These are phyloP conservation scores for Hemiprocne comata DNA, from an alignment of 2,113 vertebrate species.

Conservation along the genomic window DNA sequence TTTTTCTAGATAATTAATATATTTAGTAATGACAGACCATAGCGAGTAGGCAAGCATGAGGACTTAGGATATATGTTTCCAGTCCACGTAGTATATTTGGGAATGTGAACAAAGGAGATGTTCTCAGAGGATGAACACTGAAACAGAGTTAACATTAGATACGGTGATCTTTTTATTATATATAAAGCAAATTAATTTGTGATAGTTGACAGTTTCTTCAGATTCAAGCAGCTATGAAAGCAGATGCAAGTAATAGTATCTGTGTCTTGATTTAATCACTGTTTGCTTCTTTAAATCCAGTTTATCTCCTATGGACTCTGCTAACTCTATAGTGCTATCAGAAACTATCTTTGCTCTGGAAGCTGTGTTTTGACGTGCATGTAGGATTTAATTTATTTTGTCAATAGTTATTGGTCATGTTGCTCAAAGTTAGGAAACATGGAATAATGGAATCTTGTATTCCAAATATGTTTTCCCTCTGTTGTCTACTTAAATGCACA, in stretches of 20 bases:
- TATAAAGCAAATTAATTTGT: background rate
- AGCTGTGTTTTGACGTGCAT: background rate
- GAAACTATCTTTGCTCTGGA: background rate
- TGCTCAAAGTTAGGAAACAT: background rate
- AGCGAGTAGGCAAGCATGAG: background rate
- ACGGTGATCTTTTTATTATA: background rate
- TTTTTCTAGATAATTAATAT: background rate
- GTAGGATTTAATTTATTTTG: background rate
- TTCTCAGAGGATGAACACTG: background rate
- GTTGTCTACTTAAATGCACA: background rate
- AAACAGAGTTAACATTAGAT: background rate
- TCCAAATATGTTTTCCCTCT: background rate
- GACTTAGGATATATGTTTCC: background rate
- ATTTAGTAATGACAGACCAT: background rate
- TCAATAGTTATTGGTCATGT: background rate
- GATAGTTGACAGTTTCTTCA: background rate
- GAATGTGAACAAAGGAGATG: background rate
- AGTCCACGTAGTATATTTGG: background rate
- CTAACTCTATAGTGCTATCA: background rate
- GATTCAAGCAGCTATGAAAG: background rate
- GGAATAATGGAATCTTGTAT: background rate
- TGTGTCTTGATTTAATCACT: conserved; percentile 1
- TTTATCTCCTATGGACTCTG: background rate
- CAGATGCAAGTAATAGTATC: background rate
- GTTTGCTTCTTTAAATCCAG: background rate